Evolutionary conservation across 1,140 invertebrate genomes (phyloP), one percentile per base, ranked within the genome.

Genomic region (Stegodyphus dumicola): DNA sequence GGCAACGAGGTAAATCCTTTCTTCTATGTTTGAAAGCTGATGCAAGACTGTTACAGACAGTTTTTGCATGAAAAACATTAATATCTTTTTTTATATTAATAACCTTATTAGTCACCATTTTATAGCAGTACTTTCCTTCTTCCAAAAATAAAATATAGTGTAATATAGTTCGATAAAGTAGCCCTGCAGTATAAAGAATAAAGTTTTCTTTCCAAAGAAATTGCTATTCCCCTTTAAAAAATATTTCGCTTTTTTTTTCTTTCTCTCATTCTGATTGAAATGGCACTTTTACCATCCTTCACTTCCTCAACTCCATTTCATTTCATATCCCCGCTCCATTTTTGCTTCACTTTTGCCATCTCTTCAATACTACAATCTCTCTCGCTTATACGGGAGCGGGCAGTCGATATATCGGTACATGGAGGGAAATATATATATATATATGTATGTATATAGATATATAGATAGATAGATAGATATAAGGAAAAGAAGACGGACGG

Each of bases 351-450:
- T 7, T 13, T 49, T 48, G 33, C 11, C 18, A 66, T 56, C 53
- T 15, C 33, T 51, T n/a, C 10, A 7, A 49, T 78, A 18, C 33
- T 69, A 51, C 69, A 18, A 18, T 49, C 69, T 60, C 78, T 9
- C 56, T 60, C 56, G 9, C 9, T 60, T 60, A 9, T 60, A 15
- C 9, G 56, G 56, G 56, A 60, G 56, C 6, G 11, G 71, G 10
- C 60, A 83, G 80, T 83, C 80, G 80, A 83, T 83, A 83, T 83
- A 83, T 83, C 71, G 80, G 80, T 33, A 33, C 56, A 76, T 51
- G 66, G 48, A 71, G 17, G 53, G 13, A 73, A 71, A 73, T 51
- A 71, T 7, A 70, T 66, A 17, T n/a, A n/a, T n/a, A n/a, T n/a
- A n/a, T n/a, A n/a, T n/a, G n/a, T n/a, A n/a, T n/a, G n/a, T n/a